phyloP scores from a whole-genome alignment of 2,888 invertebrate species.

The Acrobasis repandana region DNA sequence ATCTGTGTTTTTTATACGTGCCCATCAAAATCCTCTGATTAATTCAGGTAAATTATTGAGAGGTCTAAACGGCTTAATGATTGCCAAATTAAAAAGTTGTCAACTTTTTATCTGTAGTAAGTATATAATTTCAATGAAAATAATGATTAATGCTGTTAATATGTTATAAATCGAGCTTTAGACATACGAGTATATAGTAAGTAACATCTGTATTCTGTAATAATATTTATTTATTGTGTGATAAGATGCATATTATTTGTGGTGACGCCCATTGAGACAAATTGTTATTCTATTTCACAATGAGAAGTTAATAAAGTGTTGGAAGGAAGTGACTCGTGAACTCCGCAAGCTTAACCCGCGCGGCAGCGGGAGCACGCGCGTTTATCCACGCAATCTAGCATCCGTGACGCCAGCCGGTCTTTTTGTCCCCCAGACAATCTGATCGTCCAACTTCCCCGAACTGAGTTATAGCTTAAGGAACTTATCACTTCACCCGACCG shows the following conservation, averaged over 20 bases:
- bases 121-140: too few species aligned
- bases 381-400: constrained; percentile 62
- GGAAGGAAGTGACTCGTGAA: constrained; percentile 24
- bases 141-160: too few species aligned
- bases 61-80: not conserved
- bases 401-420: constrained; percentile 55
- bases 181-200: too few species aligned
- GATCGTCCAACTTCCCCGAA: constrained; percentile 59
- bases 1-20: constrained; percentile 21
- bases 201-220: too few species aligned
- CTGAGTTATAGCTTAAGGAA: constrained; percentile 62
- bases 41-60: not conserved
- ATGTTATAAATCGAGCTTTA: too few species aligned
- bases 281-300: not conserved
- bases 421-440: constrained; percentile 63
- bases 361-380: constrained; percentile 51
- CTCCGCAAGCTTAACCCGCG: constrained; percentile 46
- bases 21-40: not conserved
- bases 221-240: too few species aligned
- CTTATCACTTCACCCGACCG: constrained; percentile 54
- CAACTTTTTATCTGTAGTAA: too few species aligned
- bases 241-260: too few species aligned
- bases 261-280: not conserved
- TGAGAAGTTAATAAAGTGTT: constrained; percentile 3
- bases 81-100: too few species aligned